Percentiles rank a stretch among this genome's conserved stretches.
These are phyloP conservation scores for Ailurus styani DNA, from an alignment of 2,113 vertebrate genomes.

Conservation along the genomic window DNA sequence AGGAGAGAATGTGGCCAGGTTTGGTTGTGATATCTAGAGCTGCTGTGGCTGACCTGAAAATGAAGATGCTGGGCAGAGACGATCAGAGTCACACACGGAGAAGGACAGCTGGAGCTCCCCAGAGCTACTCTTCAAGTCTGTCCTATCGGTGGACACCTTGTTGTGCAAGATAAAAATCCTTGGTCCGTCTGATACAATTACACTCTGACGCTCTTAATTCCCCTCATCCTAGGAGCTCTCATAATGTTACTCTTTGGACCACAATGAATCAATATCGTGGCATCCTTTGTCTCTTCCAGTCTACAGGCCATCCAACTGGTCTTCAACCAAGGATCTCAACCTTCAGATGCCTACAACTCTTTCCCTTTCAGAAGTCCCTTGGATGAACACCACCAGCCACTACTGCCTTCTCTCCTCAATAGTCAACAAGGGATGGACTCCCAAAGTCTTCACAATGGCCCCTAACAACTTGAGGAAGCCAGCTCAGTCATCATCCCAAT, in stretches of 20 bases:
- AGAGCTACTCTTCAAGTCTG: not conserved
- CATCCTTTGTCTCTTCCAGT: not conserved
- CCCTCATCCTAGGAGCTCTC: not conserved
- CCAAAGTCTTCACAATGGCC: not conserved
- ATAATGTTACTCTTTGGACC: not conserved
- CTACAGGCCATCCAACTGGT: not conserved
- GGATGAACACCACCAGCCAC: not conserved
- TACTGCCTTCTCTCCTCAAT: not conserved
- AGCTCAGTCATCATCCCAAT: not conserved
- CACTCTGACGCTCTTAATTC: not conserved
- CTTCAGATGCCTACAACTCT: not conserved
- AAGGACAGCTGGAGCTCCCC: not conserved
- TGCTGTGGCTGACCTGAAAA: not conserved
- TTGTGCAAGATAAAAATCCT: not conserved
- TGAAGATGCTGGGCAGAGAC: not conserved
- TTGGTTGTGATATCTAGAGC: not conserved
- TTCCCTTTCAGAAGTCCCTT: not conserved
- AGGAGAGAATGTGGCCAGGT: not conserved
- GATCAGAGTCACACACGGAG: not conserved
- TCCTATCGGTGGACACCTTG: not conserved
- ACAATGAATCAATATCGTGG: not conserved
- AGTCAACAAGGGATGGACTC: not conserved
- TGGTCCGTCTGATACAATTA: not conserved
- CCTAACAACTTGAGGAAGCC: not conserved
- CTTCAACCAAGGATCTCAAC: not conserved